These are phyloP conservation scores for Eubasilissa splendida DNA, from an alignment of 2,888 invertebrate species.

Conservation along the genomic window DNA sequence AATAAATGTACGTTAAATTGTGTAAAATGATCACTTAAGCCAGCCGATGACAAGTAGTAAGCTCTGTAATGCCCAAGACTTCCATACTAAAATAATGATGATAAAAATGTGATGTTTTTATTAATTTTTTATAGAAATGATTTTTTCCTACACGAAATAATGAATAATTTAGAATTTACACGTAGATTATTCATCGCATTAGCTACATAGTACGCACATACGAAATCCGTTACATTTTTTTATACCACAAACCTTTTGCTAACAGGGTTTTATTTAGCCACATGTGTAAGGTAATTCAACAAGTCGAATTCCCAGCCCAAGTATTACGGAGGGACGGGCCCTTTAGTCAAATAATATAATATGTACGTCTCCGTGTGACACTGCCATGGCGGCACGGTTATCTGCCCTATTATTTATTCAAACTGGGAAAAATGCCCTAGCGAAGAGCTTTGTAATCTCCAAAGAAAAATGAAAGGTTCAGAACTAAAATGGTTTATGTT, in stretches of 20 bases:
- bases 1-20: too few species aligned
- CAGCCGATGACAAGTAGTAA: too few species aligned
- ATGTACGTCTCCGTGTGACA: conserved; percentile 7
- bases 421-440: conserved; percentile 2
- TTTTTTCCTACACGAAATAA: too few species aligned
- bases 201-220: too few species aligned
- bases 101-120: too few species aligned
- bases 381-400: not conserved
- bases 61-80: too few species aligned
- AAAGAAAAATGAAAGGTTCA: conserved; percentile 4
- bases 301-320: conserved; percentile 14
- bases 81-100: too few species aligned
- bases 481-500: not conserved
- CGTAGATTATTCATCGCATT: too few species aligned
- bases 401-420: conserved; percentile 25
- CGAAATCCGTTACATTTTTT: not conserved
- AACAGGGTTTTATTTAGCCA: conserved; percentile 12
- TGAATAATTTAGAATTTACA: too few species aligned
- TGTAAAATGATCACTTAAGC: too few species aligned
- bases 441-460: conserved; percentile 13
- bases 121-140: too few species aligned
- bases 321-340: conserved; percentile 15
- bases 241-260: conserved; percentile 6
- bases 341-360: conserved; percentile 13
- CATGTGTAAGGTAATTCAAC: not conserved